Percentiles rank a stretch among this genome's conserved stretches.
Conservation (phyloP, 1,140 invertebrate genomes). For the Caerostris extrusa region DNA sequence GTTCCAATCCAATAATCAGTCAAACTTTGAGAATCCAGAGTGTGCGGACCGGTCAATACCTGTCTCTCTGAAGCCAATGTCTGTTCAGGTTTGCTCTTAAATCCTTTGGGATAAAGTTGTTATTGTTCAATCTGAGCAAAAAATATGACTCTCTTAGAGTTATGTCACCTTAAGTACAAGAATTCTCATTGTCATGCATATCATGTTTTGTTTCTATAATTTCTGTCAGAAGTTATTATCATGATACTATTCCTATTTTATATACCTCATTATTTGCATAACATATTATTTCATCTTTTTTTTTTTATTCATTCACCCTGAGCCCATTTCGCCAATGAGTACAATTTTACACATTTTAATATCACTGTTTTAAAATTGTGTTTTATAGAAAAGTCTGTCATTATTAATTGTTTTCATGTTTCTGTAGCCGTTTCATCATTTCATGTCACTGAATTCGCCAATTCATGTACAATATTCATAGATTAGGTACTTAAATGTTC, state of each 20-base stretch:
- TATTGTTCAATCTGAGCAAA: conserved; percentile 33
- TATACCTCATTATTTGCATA: conserved; percentile 75
- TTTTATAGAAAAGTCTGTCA: conserved; percentile 41
- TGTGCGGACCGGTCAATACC: conserved; percentile 55
- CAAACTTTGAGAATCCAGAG: conserved; percentile 45
- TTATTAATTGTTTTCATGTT: conserved; percentile 19
- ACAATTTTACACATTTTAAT: conserved; percentile 72
- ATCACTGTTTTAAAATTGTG: conserved; percentile 49
- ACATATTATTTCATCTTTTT: conserved; percentile 46
- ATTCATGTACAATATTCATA: conserved; percentile 55
- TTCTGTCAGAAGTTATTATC: conserved; percentile 58
- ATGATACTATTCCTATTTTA: conserved; percentile 73
- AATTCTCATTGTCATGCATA: conserved; percentile 74
- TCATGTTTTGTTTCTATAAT: conserved; percentile 65
- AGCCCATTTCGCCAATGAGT: conserved; percentile 72
- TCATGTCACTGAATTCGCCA: conserved; percentile 27
- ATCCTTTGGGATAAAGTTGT: background rate
- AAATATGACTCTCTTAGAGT: conserved; percentile 10
- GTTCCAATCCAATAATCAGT: conserved; percentile 28
- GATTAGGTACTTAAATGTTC: conserved; percentile 46
- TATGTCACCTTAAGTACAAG: conserved; percentile 76
- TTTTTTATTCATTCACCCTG: conserved; percentile 59
- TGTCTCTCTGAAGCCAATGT: conserved; percentile 63
- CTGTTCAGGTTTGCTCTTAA: conserved; percentile 71
- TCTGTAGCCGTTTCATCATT: conserved; percentile 9